Evolutionary conservation across 1,140 invertebrate species (phyloP), one percentile per base, ranked within the genome.

Genomic region (Drosophila gunungcola): DNA sequence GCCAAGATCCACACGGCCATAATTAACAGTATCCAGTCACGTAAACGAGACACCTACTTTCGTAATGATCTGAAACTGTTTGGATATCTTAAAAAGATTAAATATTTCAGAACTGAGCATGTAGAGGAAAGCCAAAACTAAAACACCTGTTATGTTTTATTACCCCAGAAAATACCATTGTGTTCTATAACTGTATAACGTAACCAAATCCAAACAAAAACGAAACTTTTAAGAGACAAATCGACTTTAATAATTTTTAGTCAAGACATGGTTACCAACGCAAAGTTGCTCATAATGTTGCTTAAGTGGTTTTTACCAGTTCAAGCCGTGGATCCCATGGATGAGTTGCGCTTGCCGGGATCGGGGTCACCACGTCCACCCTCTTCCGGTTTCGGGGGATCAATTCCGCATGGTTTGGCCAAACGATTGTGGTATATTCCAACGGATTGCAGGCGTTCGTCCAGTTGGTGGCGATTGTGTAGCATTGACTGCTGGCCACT

Each of bases 11-110:
- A 11, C 25, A 29, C n/a, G 27, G 4, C 27, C 55, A 45, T 65
- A 65, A 65, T 65, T 56, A 65, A 41, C 29, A 9, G 55, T 36
- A 43, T 58, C 42, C 55, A 58, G 41, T 34, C 55, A 46, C 55
- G 42, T 45, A 25, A 13, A 9, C 21, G 16, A 7, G 41, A 3
- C 55, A 34, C 27, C 41, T 34, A 21, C 27, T 13, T 16, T 57
- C 16, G 55, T 21, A 21, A 21, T 21, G 16, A 21, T 21, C 16
- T 21, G 16, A 21, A 21, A 21, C 16, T 21, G 16, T 21, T 21
- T 21, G 1, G 16, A 21, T 21, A 1, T 21, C 16, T 21, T 21
- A 21, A 21, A 21, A 21, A 1, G 1, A 1, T 21, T 21, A 21
- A 21, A 21, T 21, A 1, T 21, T 21, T 21, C 16, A 21, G 16